Conservation (phyloP, 2,888 invertebrate genomes). For the Pristionchus mayeri region DNA sequence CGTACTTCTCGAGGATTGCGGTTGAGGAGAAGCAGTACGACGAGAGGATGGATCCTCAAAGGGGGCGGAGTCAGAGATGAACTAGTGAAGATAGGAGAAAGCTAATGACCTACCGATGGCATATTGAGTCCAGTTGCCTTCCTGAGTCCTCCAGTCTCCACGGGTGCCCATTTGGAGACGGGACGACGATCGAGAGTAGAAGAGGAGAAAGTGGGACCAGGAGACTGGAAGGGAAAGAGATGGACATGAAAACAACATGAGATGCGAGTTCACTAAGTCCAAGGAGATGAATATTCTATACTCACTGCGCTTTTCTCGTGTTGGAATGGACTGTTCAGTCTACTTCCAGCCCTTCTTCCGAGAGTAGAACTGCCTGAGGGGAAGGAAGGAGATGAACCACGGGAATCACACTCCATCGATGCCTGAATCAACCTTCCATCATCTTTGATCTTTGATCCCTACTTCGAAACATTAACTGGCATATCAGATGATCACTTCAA, state of each 20-base stretch:
- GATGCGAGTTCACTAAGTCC: no score
- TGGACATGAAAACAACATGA: neutral
- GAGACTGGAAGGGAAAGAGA: neutral
- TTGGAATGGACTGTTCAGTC: constrained; percentile 14
- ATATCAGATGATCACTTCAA: neutral
- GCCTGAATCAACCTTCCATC: neutral
- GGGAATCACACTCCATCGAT: constrained; percentile 25
- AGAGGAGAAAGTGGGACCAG: constrained; percentile 34
- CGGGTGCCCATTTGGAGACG: constrained; percentile 47
- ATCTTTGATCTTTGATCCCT: neutral
- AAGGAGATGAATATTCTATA: no score
- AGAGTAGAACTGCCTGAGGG: constrained; percentile 30
- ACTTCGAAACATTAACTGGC: neutral
- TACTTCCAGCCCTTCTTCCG: constrained; percentile 35
- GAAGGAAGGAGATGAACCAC: constrained; percentile 10
- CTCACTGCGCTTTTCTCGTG: constrained; percentile 9
- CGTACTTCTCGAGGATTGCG: neutral
- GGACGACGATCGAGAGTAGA: constrained; percentile 33
- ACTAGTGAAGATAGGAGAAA: neutral
- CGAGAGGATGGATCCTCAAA: constrained; percentile 3
- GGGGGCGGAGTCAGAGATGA: neutral
- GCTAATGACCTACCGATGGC: neutral
- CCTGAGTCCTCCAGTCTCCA: constrained; percentile 49
- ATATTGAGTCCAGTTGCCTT: constrained; percentile 42
- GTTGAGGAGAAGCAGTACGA: constrained; percentile 21